Evolutionary conservation across 1,140 invertebrate species (phyloP), one percentile per base, ranked within the genome.

Genomic region (Orius insidiosus): DNA sequence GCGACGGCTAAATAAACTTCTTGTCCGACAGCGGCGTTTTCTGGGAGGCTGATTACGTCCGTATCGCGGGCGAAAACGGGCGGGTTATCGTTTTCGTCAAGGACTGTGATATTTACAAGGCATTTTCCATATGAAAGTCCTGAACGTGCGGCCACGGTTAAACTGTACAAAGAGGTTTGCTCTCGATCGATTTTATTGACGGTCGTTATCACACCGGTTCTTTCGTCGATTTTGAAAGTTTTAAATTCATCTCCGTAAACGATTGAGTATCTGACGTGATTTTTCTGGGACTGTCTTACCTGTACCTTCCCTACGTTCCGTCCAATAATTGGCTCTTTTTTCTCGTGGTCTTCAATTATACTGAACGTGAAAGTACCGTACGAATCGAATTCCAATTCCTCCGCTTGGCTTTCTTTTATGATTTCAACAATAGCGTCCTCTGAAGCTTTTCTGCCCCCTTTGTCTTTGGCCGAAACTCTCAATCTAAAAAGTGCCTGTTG

Each of bases 71-170:
- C 68, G 60, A 95, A 95, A 44, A 72, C 67, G 1, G 92, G 90
- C 32, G 77, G 72, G 62, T 92, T 90, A 61, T 97, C 92, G 60
- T 97, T 96, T 2, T 89, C 67, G 64, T 96, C 90, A n/a, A 80
- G 62, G 0, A 98, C 67, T 0, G 76, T 75, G 34, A 98, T 75
- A 50, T 80, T 82, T 0, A 93, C 81, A 8, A 62, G 66, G 19
- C 76, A 80, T 52, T 75, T 72, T 0, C 78, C 82, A 55, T 75
- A 81, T 0, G 76, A 70, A 8, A 76, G 59, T 14, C 73, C 70
- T 46, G 69, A 66, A 60, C 71, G 70, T 0, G 87, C 90, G 11
- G 80, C 69, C 0, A 93, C 68, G 52, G 72, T 73, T 18, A 97
- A 67, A 46, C 68, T 75, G 60, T 95, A 95, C 36, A 71, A 67